These are phyloP conservation scores for Tenebrio molitor DNA, from an alignment of 1,140 invertebrate genomes.

Conservation along the genomic window DNA sequence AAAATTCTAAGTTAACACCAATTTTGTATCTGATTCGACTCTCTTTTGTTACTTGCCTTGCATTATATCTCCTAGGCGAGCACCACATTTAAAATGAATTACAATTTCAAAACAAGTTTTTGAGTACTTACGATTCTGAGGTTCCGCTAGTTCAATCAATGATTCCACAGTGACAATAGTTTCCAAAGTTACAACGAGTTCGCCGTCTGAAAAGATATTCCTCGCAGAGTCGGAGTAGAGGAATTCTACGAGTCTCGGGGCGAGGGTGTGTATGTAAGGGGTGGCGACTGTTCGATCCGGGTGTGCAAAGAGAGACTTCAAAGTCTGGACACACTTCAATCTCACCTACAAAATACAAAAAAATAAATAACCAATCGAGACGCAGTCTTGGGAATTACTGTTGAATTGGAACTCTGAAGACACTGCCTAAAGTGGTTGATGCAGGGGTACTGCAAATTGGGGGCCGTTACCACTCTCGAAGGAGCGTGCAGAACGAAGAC, in stretches of 20 bases:
- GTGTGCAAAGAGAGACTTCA: slow-evolving; percentile 82
- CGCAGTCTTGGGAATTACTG: slow-evolving; percentile 70
- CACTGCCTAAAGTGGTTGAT: slow-evolving; percentile 94
- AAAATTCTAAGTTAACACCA: no score
- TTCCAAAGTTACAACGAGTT: slow-evolving; percentile 77
- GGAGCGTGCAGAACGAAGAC: slow-evolving; percentile 89
- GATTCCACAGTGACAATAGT: slow-evolving; percentile 80
- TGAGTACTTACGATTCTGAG: slow-evolving; percentile 80
- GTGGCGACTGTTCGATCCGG: slow-evolving; percentile 78
- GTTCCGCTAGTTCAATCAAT: slow-evolving; percentile 80
- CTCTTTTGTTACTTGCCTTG: slow-evolving; percentile 56
- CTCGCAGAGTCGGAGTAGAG: slow-evolving; percentile 76
- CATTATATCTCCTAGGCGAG: slow-evolving; percentile 57
- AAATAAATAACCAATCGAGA: neutral
- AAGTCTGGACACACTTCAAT: slow-evolving; percentile 83
- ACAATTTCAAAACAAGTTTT: neutral
- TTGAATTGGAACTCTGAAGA: slow-evolving; percentile 80
- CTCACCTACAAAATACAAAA: slow-evolving; percentile 71
- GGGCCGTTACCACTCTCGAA: slow-evolving; percentile 79
- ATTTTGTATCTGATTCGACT: no score
- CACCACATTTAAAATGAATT: slow-evolving; percentile 37
- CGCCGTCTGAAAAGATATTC: slow-evolving; percentile 71
- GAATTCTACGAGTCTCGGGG: slow-evolving; percentile 80
- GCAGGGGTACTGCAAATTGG: slow-evolving; percentile 91
- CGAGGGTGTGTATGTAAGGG: slow-evolving; percentile 86